phyloP scores from a whole-genome alignment of 2,888 invertebrate genomes.

The Gasteruption jaculator region DNA sequence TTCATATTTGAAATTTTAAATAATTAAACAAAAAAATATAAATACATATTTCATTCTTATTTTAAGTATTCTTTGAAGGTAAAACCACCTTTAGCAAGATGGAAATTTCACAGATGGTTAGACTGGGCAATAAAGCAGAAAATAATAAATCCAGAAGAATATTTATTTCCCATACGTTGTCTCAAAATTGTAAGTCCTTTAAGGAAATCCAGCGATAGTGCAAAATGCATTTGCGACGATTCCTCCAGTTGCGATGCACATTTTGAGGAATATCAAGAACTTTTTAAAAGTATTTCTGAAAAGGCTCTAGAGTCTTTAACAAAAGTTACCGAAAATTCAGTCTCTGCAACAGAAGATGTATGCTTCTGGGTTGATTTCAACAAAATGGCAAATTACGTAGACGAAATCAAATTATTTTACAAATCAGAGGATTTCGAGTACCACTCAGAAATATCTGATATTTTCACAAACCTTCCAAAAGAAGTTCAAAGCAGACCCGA shows the following conservation, averaged over 20 bases:
- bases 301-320: too few species aligned
- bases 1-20: background rate
- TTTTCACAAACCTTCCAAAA: too few species aligned
- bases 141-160: conserved; percentile 27
- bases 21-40: too few species aligned
- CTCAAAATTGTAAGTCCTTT: conserved; percentile 30
- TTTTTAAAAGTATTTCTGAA: too few species aligned
- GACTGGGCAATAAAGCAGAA: conserved; percentile 50
- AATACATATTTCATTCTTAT: too few species aligned
- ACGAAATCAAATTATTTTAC: conserved; percentile 29
- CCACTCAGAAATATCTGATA: conserved; percentile 19
- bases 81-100: conserved; percentile 39
- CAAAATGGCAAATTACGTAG: conserved; percentile 26
- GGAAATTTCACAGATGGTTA: conserved; percentile 53
- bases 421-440: conserved; percentile 29
- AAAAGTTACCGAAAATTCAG: too few species aligned
- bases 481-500: too few species aligned
- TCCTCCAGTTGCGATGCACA: too few species aligned
- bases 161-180: conserved; percentile 32
- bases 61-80: too few species aligned
- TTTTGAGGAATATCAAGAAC: too few species aligned
- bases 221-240: conserved; percentile 6
- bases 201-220: conserved; percentile 14
- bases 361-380: conserved; percentile 36
- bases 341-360: too few species aligned